Conservation (phyloP, 2,888 invertebrate genomes). For the Acanthacorydalis orientalis region DNA sequence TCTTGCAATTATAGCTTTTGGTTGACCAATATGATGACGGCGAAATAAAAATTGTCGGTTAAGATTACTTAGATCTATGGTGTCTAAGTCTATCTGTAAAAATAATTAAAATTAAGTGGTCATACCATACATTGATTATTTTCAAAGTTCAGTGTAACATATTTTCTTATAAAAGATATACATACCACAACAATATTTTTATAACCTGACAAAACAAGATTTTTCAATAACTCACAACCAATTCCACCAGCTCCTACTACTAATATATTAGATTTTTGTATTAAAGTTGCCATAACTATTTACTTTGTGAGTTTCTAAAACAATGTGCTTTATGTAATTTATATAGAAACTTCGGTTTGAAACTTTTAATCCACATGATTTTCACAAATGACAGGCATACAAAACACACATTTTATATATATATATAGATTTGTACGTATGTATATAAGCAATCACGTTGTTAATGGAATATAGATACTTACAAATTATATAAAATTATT, state of each 20-base stretch:
- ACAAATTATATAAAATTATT: too few species aligned
- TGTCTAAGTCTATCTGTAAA: conserved; percentile 94
- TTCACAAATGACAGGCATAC: too few species aligned
- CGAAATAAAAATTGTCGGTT: conserved; percentile 99
- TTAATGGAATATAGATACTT: too few species aligned
- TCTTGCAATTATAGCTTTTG: conserved; percentile 84
- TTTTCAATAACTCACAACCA: conserved; percentile 96
- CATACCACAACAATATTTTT: conserved; percentile 85
- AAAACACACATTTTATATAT: too few species aligned
- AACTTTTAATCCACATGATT: too few species aligned
- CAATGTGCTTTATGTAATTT: too few species aligned
- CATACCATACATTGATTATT: too few species aligned
- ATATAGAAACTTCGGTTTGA: too few species aligned
- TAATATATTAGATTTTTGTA: conserved; percentile 39
- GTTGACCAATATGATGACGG: conserved; percentile 93
- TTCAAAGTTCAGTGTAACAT: not conserved
- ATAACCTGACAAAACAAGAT: conserved; percentile 89
- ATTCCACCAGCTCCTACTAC: conserved; percentile 97
- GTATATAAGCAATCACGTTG: too few species aligned
- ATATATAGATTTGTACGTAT: too few species aligned
- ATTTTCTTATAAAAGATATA: not conserved
- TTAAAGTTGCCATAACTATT: too few species aligned
- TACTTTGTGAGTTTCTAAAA: too few species aligned
- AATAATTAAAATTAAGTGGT: conserved; percentile 1
- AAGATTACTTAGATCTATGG: conserved; percentile 97